Evolutionary conservation across 2,888 invertebrate species (phyloP).

Genomic region (Tyria jacobaeae): DNA sequence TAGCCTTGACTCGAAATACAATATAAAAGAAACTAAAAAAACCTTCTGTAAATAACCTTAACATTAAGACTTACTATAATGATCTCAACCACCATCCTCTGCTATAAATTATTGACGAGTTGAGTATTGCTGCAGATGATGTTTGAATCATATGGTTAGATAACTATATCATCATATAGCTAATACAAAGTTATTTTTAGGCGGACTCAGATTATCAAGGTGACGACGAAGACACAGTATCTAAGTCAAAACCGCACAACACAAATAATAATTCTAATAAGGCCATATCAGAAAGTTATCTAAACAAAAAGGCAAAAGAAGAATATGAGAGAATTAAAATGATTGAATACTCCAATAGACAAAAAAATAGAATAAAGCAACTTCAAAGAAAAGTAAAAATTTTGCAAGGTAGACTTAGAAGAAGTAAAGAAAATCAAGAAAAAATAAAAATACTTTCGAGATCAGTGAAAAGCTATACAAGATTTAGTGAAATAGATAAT

Average conservation of each 20-base stretch:
- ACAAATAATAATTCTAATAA: neutral
- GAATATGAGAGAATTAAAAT: neutral
- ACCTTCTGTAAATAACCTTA: no score
- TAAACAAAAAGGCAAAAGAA: neutral
- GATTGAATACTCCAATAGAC: neutral
- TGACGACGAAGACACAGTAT: neutral
- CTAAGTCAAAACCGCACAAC: neutral
- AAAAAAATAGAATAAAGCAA: neutral
- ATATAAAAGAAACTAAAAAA: no score
- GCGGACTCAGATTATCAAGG: neutral
- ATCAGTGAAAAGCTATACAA: slow-evolving; percentile 4
- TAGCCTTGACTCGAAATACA: no score
- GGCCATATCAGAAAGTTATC: neutral
- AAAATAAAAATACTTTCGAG: neutral
- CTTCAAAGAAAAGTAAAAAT: neutral
- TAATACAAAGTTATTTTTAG: neutral
- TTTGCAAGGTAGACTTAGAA: neutral
- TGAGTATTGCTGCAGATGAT: no score
- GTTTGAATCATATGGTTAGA: no score
- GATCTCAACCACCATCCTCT: no score
- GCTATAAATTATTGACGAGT: no score
- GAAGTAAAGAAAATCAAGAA: neutral
- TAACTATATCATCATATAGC: neutral
- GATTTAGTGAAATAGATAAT: slow-evolving; percentile 16
- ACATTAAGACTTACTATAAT: neutral